phyloP scores from a whole-genome alignment of 2,888 invertebrate genomes.

The Erebia ligea region DNA sequence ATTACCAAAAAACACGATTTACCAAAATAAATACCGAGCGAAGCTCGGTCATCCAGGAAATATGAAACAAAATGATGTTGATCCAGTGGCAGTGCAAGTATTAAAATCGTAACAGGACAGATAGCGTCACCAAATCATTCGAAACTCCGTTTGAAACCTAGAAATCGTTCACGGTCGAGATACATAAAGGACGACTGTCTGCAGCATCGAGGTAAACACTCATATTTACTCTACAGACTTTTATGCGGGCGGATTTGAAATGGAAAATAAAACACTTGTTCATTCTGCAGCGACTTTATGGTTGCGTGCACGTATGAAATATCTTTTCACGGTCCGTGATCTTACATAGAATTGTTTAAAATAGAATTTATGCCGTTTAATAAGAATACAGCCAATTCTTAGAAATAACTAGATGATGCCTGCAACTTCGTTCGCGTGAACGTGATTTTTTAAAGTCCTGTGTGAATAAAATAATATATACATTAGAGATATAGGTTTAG shows the following conservation, averaged over 20 bases:
- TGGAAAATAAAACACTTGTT: slow-evolving; percentile 25
- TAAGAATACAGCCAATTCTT: neutral
- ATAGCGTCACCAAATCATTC: neutral
- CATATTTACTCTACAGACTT: slow-evolving; percentile 26
- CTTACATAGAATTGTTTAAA: neutral
- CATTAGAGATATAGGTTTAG: no score
- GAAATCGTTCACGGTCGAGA: slow-evolving; percentile 13
- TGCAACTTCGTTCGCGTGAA: no score
- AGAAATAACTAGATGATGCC: no score
- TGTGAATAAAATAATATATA: no score
- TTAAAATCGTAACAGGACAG: neutral
- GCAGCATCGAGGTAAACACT: slow-evolving; percentile 21
- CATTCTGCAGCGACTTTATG: slow-evolving; percentile 18
- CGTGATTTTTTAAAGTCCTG: no score
- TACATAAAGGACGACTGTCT: slow-evolving; percentile 23
- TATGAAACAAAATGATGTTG: neutral
- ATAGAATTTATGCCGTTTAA: neutral
- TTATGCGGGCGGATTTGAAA: slow-evolving; percentile 28
- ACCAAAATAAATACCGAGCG: no score
- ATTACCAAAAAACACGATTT: no score
- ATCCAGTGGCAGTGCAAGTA: neutral
- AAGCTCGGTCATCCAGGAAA: no score
- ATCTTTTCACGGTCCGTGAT: neutral
- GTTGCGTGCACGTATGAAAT: slow-evolving; percentile 15
- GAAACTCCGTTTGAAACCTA: slow-evolving; percentile 13